A percentile compares a stretch with the other conserved stretches of the same genome.
These are phyloP conservation scores for Gymnocypris eckloni DNA, from an alignment of 2,797 vertebrate species.

Conservation along the genomic window DNA sequence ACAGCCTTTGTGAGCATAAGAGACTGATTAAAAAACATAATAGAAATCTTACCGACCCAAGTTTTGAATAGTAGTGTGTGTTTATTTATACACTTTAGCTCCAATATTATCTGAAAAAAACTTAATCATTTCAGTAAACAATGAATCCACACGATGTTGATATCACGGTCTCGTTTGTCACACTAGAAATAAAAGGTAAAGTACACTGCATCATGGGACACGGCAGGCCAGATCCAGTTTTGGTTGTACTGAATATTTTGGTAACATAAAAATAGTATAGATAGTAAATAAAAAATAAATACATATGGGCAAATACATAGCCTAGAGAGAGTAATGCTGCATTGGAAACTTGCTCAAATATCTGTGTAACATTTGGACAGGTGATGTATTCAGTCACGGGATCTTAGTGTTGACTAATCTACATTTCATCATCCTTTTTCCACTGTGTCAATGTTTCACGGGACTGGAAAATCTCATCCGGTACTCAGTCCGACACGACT, in stretches of 20 bases:
- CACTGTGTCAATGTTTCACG: conserved; percentile 39
- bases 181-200: neutral
- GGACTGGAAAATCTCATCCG: conserved; percentile 25
- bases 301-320: neutral
- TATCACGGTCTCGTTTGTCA: neutral
- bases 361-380: neutral
- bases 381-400: conserved; percentile 15
- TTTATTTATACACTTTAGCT: too few species aligned
- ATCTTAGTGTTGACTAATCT: neutral
- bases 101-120: neutral
- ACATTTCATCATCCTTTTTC: conserved; percentile 12
- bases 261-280: neutral
- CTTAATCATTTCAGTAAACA: neutral
- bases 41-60: neutral
- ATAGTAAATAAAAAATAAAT: neutral
- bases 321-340: conserved; percentile 28
- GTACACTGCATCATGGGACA: neutral
- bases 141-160: neutral
- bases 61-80: neutral
- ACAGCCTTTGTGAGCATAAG: neutral
- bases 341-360: neutral
- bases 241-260: neutral
- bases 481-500: conserved; percentile 34
- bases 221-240: neutral
- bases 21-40: neutral